A percentile compares a stretch with the other conserved stretches of the same genome.
Conservation (phyloP, 1,140 invertebrate genomes). For the Ceratosolen fusciceps region DNA sequence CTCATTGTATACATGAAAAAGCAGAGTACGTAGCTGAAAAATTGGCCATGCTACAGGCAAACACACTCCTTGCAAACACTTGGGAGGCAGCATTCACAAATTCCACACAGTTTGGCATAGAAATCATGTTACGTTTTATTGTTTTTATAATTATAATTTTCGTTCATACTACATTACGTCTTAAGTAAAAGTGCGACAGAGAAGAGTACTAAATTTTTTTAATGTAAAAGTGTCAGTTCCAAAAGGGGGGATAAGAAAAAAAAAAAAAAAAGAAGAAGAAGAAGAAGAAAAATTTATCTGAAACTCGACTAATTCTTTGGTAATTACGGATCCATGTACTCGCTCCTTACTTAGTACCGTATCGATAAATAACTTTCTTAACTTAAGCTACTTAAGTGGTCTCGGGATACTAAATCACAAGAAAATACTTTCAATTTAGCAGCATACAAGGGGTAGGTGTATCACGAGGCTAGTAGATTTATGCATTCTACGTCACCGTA, state of each 20-base stretch:
- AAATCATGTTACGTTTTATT: no score
- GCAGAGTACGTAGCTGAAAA: slow-evolving; percentile 12
- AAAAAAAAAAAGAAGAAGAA: no score
- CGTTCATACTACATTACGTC: no score
- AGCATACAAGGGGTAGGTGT: no score
- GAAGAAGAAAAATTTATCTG: slow-evolving; percentile 39
- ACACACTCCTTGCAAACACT: slow-evolving; percentile 8
- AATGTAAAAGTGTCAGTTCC: slow-evolving; percentile 23
- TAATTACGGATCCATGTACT: neutral
- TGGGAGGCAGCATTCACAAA: slow-evolving; percentile 28
- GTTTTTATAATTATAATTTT: no score
- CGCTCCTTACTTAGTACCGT: slow-evolving; percentile 14
- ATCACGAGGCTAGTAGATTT: no score
- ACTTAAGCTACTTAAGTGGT: neutral
- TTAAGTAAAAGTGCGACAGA: slow-evolving; percentile 18
- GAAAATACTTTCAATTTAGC: no score
- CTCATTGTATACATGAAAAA: slow-evolving; percentile 19
- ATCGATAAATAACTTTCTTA: neutral
- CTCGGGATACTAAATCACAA: slow-evolving; percentile 18
- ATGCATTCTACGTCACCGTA: no score
- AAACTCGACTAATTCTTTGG: slow-evolving; percentile 1
- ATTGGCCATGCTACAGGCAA: slow-evolving; percentile 38
- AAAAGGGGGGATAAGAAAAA: no score
- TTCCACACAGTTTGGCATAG: neutral
- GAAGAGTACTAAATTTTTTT: slow-evolving; percentile 28